Conservation (phyloP, 2,113 vertebrate genomes). For the Dinomys branickii region DNA sequence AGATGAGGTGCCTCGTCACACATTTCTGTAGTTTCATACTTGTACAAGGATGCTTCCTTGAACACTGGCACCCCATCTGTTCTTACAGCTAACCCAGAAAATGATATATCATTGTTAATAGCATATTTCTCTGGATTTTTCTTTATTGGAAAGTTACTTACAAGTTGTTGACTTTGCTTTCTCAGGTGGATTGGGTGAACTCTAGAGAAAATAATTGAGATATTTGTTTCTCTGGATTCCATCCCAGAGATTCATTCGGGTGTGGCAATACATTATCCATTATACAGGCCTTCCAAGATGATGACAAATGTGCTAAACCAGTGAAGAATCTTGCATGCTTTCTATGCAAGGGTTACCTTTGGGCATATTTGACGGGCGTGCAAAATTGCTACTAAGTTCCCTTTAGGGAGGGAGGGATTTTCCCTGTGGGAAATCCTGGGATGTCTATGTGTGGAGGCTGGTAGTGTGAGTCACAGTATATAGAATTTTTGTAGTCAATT, state of each 20-base stretch:
- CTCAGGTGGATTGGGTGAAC: neutral
- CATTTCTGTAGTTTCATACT: slow-evolving; percentile 60
- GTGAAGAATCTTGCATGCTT: neutral
- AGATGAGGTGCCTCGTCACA: slow-evolving; percentile 59
- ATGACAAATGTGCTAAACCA: neutral
- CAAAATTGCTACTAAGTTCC: neutral
- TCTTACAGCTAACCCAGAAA: slow-evolving; percentile 35
- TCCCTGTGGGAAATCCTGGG: neutral
- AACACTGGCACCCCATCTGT: slow-evolving; percentile 24
- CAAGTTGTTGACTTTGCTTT: neutral
- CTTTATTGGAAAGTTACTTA: slow-evolving; percentile 33
- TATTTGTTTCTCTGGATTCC: neutral
- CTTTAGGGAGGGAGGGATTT: neutral
- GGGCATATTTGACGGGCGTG: neutral
- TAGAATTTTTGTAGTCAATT: neutral
- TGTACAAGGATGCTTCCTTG: slow-evolving; percentile 51
- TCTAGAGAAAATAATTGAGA: slow-evolving; percentile 29
- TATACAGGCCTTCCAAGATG: neutral
- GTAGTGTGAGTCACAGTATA: neutral
- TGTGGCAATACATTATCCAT: neutral
- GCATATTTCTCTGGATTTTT: slow-evolving; percentile 31
- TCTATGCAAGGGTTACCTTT: neutral
- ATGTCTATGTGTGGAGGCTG: neutral
- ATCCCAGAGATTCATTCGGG: neutral
- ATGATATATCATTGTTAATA: slow-evolving; percentile 67